Base-by-base conservation (phyloP, 2,888 invertebrate genomes). In the Polymixis lichenea region DNA sequence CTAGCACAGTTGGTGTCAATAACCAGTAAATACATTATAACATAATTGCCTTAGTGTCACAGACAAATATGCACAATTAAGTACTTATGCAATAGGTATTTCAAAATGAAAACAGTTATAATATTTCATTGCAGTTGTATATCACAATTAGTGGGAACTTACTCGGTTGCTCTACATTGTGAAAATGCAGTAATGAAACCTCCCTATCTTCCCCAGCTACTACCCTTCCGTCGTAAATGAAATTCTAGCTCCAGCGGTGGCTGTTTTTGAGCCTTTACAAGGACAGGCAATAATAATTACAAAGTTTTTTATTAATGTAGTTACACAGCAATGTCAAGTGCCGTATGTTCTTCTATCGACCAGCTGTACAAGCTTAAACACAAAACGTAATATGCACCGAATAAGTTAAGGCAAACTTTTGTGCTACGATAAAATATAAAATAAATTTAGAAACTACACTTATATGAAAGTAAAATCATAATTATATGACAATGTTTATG, bases 371-470 rank as follows among this genome's bases (percentile, higher is more conserved):
- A 83, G 77, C 73, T 83, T 76, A 82, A 56, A 85, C 82, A 85
- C 61, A 55, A 69, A 56, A 15, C 58, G 38, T 70, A 72, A 73
- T 82, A 64, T 38, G 80, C 71, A 86, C 55, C 79, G 56, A 85
- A 80, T 80, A 64, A 71, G 71, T 51, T 80, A 68, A 49, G 67
- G 73, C 72, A 75, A 75, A 67, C 60, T 76, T 84, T 87, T 87
- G 88, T 86, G 87, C 87, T 82, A 77, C 38, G 53, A 55, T 81
- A 76, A 65, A 76, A 51, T n/a, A 72, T 77, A 82, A 84, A 81
- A 81, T 77, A 80, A 83, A 84, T 88, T 86, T 84, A 88, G 78
- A 78, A 77, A 75, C 80, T 88, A 87, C 66, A 73, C 80, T 78
- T 84, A 86, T 0, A 75, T 19, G 62, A 65, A 77, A 80, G 49